A percentile compares a stretch with the other conserved stretches of the same genome.
Conservation (phyloP, 2,888 invertebrate species). For the Fissipunctia ypsillon region DNA sequence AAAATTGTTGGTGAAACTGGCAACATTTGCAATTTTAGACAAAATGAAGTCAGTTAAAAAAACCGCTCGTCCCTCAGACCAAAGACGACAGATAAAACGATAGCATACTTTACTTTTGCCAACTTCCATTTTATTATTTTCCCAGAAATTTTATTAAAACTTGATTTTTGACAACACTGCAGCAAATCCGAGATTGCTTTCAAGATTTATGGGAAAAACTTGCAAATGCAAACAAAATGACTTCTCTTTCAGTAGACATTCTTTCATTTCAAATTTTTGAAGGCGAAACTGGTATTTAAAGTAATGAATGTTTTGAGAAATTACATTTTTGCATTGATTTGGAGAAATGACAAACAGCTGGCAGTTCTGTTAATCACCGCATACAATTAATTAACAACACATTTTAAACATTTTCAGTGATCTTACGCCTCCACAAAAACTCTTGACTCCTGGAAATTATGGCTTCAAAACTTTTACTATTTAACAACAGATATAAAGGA, state of each 20-base stretch:
- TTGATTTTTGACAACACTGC: constrained; percentile 73
- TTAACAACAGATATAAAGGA: constrained; percentile 51
- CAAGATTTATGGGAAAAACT: constrained; percentile 61
- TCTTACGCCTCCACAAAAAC: constrained; percentile 29
- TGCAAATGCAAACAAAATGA: constrained; percentile 42
- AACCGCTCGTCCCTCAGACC: constrained; percentile 63
- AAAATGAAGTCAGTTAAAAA: too few species aligned
- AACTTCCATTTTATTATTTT: constrained; percentile 79
- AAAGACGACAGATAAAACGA: constrained; percentile 73
- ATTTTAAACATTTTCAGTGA: constrained; percentile 21
- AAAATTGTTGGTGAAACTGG: not conserved
- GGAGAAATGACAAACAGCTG: not conserved
- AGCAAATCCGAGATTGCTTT: constrained; percentile 62
- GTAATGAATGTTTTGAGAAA: not conserved
- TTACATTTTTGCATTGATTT: not conserved
- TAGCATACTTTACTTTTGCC: constrained; percentile 79
- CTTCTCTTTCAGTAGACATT: constrained; percentile 37
- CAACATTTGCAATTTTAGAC: not conserved
- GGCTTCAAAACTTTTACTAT: constrained; percentile 51
- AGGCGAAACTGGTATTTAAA: not conserved
- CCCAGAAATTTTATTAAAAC: constrained; percentile 77
- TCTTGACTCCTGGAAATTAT: constrained; percentile 34
- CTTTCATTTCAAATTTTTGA: constrained; percentile 4
- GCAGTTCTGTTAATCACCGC: not conserved
- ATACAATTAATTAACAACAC: constrained; percentile 40